phyloP scores from a whole-genome alignment of 2,113 vertebrate genomes.

The Dipodomys stephensi region DNA sequence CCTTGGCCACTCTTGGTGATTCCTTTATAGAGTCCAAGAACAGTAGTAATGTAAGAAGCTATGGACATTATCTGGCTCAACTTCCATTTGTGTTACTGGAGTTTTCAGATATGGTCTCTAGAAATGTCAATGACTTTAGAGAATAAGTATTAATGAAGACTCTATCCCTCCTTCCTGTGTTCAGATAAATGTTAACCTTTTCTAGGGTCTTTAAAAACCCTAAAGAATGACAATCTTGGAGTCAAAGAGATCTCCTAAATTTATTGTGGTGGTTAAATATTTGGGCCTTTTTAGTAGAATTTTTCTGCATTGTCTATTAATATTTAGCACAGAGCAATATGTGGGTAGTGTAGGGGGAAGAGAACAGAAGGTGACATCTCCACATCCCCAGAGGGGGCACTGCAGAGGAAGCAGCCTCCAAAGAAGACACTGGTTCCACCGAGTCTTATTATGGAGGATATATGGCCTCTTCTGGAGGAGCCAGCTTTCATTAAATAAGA shows the following conservation, averaged over 20 bases:
- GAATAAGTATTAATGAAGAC: conserved; percentile 13
- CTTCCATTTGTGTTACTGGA: background rate
- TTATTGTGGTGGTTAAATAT: conserved; percentile 62
- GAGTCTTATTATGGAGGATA: background rate
- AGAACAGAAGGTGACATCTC: conserved; percentile 27
- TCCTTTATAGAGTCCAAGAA: background rate
- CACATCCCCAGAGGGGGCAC: background rate
- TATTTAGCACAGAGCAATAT: conserved; percentile 48
- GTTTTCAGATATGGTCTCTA: background rate
- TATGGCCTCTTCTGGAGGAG: background rate
- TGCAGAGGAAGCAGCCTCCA: background rate
- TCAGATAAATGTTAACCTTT: conserved; percentile 6
- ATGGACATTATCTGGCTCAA: background rate
- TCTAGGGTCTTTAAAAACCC: background rate
- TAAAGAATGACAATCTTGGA: conserved; percentile 17
- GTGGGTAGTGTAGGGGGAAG: background rate
- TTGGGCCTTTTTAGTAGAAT: conserved; percentile 30
- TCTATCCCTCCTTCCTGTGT: background rate
- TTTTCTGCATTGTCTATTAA: conserved; percentile 47
- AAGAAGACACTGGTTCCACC: background rate
- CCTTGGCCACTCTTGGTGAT: background rate
- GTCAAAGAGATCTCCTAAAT: conserved; percentile 25
- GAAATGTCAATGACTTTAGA: background rate
- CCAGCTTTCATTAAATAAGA: conserved; percentile 34
- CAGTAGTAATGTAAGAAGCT: background rate